Conservation (phyloP, 1,140 invertebrate genomes). For the Ctenoplectra terminalis region DNA sequence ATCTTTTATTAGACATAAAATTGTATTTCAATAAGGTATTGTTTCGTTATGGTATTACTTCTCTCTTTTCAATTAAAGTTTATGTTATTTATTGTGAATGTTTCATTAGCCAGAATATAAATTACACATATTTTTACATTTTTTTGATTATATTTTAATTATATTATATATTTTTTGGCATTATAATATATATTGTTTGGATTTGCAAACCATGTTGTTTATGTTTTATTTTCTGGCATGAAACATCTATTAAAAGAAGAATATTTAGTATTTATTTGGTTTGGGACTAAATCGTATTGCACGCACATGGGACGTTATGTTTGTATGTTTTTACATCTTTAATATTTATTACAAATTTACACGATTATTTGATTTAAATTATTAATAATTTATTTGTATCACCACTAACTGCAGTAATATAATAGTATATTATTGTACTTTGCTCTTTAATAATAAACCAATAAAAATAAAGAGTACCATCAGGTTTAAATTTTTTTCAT, state of each 20-base stretch:
- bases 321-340: slow-evolving; percentile 73
- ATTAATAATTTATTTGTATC: slow-evolving; percentile 72
- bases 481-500: slow-evolving; percentile 28
- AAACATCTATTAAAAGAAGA: neutral
- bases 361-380: slow-evolving; percentile 61
- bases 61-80: slow-evolving; percentile 21
- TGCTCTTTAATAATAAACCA: slow-evolving; percentile 65
- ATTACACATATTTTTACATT: slow-evolving; percentile 20
- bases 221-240: slow-evolving; percentile 34
- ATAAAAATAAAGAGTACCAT: slow-evolving; percentile 39
- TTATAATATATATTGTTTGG: slow-evolving; percentile 28
- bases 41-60: slow-evolving; percentile 11
- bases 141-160: neutral
- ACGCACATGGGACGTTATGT: slow-evolving; percentile 59
- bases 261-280: slow-evolving; percentile 50
- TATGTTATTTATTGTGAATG: slow-evolving; percentile 32
- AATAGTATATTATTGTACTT: slow-evolving; percentile 67
- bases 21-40: slow-evolving; percentile 11
- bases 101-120: slow-evolving; percentile 37
- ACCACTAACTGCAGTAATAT: slow-evolving; percentile 69
- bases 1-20: slow-evolving; percentile 6
- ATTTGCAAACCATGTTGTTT: neutral
- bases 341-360: slow-evolving; percentile 72
- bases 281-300: slow-evolving; percentile 47
- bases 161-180: neutral